Percentiles rank a stretch among this genome's conserved stretches.
These are phyloP conservation scores for Micronycteris hirsuta DNA, from an alignment of 2,113 vertebrate species.

Conservation along the genomic window DNA sequence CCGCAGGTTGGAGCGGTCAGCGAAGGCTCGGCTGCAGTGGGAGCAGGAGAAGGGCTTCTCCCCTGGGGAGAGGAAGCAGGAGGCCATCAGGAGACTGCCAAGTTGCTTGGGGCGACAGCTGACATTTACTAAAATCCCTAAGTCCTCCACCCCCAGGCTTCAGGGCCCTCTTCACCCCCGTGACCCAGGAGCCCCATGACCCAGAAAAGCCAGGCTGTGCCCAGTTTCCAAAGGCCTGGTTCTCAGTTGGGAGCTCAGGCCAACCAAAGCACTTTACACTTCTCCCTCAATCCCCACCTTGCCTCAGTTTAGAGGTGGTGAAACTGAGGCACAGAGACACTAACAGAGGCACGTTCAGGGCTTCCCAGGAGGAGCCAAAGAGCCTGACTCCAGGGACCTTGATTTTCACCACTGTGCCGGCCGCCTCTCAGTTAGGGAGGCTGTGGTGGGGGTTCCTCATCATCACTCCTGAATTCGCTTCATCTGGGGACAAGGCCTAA, in stretches of 20 bases:
- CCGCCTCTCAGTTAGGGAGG: background rate
- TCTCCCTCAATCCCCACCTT: background rate
- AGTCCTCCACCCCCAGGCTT: too few relatives aligned
- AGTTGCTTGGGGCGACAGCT: background rate
- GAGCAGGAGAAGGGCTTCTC: conserved; percentile 97
- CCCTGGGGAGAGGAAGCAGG: conserved; percentile 75
- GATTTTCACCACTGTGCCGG: background rate
- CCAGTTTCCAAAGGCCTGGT: background rate
- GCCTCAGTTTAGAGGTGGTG: background rate
- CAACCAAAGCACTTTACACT: too few relatives aligned
- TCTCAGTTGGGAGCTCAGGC: background rate
- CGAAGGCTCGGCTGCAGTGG: conserved; percentile 96
- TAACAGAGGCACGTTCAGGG: background rate
- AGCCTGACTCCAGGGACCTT: background rate
- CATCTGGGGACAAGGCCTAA: background rate
- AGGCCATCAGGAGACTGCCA: background rate
- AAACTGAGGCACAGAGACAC: background rate
- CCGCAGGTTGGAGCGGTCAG: conserved; percentile 96
- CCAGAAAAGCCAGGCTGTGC: background rate
- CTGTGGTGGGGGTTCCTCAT: background rate
- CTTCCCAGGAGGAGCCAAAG: background rate
- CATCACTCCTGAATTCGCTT: background rate
- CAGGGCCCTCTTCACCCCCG: background rate
- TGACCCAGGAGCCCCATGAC: background rate
- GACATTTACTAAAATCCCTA: background rate